Evolutionary conservation across 2,113 vertebrate genomes (phyloP).

Genomic region (Hyperopisus bebe): DNA sequence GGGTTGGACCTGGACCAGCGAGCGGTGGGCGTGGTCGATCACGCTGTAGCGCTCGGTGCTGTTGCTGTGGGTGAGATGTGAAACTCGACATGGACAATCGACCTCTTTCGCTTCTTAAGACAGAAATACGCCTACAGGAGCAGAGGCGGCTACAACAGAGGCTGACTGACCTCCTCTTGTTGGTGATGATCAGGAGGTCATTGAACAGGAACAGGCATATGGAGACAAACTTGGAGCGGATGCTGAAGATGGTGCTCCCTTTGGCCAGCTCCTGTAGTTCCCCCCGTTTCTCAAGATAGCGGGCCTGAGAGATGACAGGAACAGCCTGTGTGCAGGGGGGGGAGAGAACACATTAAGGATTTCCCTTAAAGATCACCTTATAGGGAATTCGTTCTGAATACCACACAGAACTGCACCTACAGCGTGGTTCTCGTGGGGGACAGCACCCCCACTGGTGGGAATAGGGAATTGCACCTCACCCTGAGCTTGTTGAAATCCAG

Average conservation of each 20-base stretch:
- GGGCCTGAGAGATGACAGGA: constrained; percentile 62
- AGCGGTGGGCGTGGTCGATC: constrained; percentile 66
- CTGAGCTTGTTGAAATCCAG: constrained; percentile 69
- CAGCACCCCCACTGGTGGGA: not conserved
- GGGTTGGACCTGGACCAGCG: constrained; percentile 60
- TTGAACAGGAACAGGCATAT: constrained; percentile 70
- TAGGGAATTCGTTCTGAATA: not conserved
- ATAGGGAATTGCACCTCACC: constrained; percentile 39
- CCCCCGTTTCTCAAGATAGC: constrained; percentile 63
- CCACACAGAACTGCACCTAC: not conserved
- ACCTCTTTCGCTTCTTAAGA: not conserved
- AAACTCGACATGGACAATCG: not conserved
- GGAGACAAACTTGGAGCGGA: constrained; percentile 53
- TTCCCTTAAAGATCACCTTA: not conserved
- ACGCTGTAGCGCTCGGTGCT: constrained; percentile 59
- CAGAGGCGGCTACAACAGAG: not conserved
- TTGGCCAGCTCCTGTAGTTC: constrained; percentile 60
- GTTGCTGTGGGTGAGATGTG: constrained; percentile 14
- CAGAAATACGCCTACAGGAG: not conserved
- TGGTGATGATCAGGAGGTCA: constrained; percentile 65
- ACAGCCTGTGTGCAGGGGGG: constrained; percentile 49
- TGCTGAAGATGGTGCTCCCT: constrained; percentile 56
- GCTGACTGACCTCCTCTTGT: constrained; percentile 56
- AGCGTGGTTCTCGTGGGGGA: not conserved
- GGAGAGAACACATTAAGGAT: not conserved